phyloP scores from a whole-genome alignment of 2,113 vertebrate species.

The Eulemur macaco region DNA sequence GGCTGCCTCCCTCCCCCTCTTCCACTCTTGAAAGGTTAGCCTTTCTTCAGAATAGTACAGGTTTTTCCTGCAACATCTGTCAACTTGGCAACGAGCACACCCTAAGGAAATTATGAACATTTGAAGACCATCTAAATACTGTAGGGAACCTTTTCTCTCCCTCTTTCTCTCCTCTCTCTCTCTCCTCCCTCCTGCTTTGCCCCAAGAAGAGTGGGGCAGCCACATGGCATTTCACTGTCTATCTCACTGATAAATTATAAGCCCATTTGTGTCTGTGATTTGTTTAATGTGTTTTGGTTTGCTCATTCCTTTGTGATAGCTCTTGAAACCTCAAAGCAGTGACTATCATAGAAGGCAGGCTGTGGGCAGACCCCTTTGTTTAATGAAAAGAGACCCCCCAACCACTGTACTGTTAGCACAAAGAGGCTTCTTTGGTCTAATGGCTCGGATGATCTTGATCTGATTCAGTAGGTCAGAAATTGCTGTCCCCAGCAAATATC shows the following conservation, averaged over 20 bases:
- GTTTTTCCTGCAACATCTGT: conserved; percentile 76
- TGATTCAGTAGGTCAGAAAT: conserved; percentile 73
- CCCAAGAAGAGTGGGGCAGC: not conserved
- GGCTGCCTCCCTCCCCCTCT: conserved; percentile 40
- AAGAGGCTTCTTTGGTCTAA: conserved; percentile 49
- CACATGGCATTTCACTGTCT: conserved; percentile 14
- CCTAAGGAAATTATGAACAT: conserved; percentile 81
- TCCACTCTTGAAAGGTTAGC: conserved; percentile 73
- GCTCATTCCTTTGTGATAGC: not conserved
- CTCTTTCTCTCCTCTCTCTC: not conserved
- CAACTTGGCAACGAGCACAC: conserved; percentile 71
- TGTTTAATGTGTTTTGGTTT: conserved; percentile 27
- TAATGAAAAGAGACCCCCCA: conserved; percentile 34
- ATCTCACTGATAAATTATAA: conserved; percentile 36
- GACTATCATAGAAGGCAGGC: conserved; percentile 47
- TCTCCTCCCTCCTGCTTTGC: conserved; percentile 28
- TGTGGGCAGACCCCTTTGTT: conserved; percentile 30
- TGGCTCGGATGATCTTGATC: conserved; percentile 69
- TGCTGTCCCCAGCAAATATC: conserved; percentile 62
- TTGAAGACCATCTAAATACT: conserved; percentile 74
- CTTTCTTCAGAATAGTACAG: conserved; percentile 75
- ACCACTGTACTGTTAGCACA: not conserved
- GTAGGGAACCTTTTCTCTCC: not conserved
- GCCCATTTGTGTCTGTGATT: conserved; percentile 57
- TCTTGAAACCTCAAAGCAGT: not conserved